These are phyloP conservation scores for Andinoacara biseriatus DNA, from an alignment of 2,113 vertebrate species.

Conservation along the genomic window DNA sequence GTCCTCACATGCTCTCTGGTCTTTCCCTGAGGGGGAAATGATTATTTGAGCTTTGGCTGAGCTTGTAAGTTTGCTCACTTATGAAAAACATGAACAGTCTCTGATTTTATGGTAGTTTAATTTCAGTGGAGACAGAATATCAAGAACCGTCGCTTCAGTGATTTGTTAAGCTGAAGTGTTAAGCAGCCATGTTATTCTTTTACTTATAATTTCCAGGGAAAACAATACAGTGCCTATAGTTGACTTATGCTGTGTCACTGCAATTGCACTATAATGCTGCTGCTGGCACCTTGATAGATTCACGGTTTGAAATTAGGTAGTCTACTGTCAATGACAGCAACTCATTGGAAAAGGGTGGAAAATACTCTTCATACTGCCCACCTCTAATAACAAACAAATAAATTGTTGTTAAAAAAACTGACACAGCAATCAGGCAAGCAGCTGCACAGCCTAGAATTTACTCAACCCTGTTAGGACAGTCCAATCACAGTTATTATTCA, in stretches of 20 bases:
- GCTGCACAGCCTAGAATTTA: background rate
- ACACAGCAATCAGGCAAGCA: background rate
- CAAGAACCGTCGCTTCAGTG: background rate
- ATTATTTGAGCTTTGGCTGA: too few species aligned
- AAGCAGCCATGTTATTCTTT: background rate
- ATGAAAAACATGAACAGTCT: too few species aligned
- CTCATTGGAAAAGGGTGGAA: background rate
- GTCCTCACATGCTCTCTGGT: too few species aligned
- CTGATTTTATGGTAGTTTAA: too few species aligned
- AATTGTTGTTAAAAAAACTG: background rate
- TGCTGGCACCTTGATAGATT: too few species aligned
- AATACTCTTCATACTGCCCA: background rate
- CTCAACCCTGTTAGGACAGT: background rate
- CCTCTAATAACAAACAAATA: background rate
- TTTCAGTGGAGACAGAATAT: too few species aligned
- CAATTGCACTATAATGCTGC: background rate
- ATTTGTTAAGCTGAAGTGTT: background rate
- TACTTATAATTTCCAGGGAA: background rate
- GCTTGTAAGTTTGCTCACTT: too few species aligned
- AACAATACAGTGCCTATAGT: background rate
- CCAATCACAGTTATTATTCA: conserved; percentile 7
- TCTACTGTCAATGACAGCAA: background rate
- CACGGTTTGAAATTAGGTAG: too few species aligned
- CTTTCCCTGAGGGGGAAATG: too few species aligned
- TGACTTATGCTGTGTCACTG: background rate